Percentiles rank a stretch among this genome's conserved stretches.
phyloP scores from a whole-genome alignment of 2,888 invertebrate genomes.

The Pomacea canaliculata region DNA sequence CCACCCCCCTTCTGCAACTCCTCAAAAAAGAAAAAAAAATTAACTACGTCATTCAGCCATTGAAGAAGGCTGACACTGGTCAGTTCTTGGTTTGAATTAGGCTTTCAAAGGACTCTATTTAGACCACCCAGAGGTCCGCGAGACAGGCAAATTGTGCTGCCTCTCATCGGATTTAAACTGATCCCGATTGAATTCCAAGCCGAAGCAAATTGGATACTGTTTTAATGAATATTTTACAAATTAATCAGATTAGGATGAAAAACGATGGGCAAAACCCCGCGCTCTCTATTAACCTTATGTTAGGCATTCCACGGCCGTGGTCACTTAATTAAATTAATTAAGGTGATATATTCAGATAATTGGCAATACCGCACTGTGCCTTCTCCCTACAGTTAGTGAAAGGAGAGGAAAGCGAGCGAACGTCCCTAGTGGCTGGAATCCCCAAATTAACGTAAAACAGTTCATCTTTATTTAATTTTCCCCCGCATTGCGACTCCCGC shows the following conservation, averaged over 20 bases:
- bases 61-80: too few relatives aligned
- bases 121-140: neutral
- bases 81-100: too few relatives aligned
- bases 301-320: constrained; percentile 32
- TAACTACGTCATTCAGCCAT: too few relatives aligned
- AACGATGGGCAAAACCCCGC: constrained; percentile 24
- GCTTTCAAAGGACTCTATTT: too few relatives aligned
- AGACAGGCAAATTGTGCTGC: neutral
- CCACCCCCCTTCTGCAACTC: too few relatives aligned
- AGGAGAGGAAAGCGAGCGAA: constrained; percentile 23
- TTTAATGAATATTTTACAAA: constrained; percentile 58
- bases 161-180: neutral
- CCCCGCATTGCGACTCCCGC: constrained; percentile 8
- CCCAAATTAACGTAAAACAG: constrained; percentile 39
- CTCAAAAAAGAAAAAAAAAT: too few relatives aligned
- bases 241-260: constrained; percentile 50
- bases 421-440: constrained; percentile 29
- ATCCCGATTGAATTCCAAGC: constrained; percentile 26
- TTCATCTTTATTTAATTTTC: constrained; percentile 37
- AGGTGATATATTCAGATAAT: constrained; percentile 42
- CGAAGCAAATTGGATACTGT: constrained; percentile 46
- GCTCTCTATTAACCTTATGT: constrained; percentile 39
- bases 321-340: constrained; percentile 48
- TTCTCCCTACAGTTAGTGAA: constrained; percentile 20
- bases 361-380: constrained; percentile 35